Conservation (phyloP, 2,797 vertebrate species). For the Anabacerthia variegaticeps region DNA sequence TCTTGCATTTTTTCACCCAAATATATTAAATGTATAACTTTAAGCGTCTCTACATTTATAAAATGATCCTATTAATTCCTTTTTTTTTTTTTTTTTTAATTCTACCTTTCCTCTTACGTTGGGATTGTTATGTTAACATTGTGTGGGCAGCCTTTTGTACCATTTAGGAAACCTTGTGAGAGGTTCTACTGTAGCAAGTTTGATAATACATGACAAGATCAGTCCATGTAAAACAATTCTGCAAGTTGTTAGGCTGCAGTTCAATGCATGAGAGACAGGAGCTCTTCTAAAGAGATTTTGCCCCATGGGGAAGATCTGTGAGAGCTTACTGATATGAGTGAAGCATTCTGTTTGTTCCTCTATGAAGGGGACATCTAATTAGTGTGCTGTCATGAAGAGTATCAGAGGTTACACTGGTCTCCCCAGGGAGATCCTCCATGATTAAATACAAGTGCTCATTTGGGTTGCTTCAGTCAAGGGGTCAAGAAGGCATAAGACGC, state of each 20-base stretch:
- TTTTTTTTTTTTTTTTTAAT: background rate
- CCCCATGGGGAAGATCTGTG: background rate
- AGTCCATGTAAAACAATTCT: background rate
- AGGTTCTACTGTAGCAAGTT: background rate
- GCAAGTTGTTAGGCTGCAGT: background rate
- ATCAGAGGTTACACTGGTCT: background rate
- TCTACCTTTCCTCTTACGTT: background rate
- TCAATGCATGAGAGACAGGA: background rate
- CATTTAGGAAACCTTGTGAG: background rate
- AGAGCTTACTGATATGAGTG: conserved; percentile 5
- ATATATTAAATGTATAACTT: background rate
- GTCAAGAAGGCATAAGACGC: conserved; percentile 22
- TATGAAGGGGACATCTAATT: conserved; percentile 41
- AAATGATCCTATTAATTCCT: background rate
- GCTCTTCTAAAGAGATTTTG: background rate
- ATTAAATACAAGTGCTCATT: conserved; percentile 28
- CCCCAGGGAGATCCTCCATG: conserved; percentile 7
- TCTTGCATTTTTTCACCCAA: background rate
- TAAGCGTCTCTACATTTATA: background rate
- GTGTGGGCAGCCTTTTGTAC: background rate
- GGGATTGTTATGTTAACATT: background rate
- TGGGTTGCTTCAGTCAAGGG: conserved; percentile 19
- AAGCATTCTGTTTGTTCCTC: conserved; percentile 9
- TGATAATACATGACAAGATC: background rate
- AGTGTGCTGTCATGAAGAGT: background rate